Evolutionary conservation across 1,140 invertebrate species (phyloP).

Genomic region (Hyphantria cunea): DNA sequence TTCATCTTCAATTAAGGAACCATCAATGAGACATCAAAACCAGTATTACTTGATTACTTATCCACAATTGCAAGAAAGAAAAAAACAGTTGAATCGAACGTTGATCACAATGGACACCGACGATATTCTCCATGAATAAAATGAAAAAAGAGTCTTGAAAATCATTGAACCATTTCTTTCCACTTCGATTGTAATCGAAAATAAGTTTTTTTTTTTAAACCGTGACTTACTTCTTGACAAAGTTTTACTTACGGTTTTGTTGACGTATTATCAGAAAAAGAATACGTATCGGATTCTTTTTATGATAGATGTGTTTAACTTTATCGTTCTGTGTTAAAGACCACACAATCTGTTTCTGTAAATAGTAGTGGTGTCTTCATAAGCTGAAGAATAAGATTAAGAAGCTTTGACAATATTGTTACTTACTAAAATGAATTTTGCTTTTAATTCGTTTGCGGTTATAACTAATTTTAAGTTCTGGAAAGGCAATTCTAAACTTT

Average conservation of each 20-base stretch:
- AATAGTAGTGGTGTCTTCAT: neutral
- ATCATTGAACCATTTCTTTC: slow-evolving; percentile 54
- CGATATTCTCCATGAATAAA: slow-evolving; percentile 16
- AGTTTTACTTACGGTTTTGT: slow-evolving; percentile 19
- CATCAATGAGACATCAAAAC: slow-evolving; percentile 28
- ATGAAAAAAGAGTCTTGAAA: slow-evolving; percentile 46
- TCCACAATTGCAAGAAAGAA: slow-evolving; percentile 13
- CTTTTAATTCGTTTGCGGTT: slow-evolving; percentile 18
- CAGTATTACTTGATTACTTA: slow-evolving; percentile 27
- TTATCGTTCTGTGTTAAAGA: slow-evolving; percentile 20
- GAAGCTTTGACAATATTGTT: neutral
- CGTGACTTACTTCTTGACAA: slow-evolving; percentile 55
- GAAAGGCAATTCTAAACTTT: neutral
- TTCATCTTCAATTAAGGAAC: slow-evolving; percentile 1
- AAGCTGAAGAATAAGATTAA: neutral
- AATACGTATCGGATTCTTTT: neutral
- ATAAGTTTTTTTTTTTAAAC: slow-evolving; percentile 43
- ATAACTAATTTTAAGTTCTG: neutral
- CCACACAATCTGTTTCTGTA: slow-evolving; percentile 36
- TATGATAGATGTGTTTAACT: neutral
- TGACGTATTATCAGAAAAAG: neutral
- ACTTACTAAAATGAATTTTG: slow-evolving; percentile 19
- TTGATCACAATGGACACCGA: slow-evolving; percentile 8
- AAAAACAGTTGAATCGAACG: slow-evolving; percentile 14
- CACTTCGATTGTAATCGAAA: slow-evolving; percentile 55